Evolutionary conservation across 2,113 vertebrate genomes (phyloP), one percentile per base, ranked within the genome.

Genomic region (Xenopus tropicalis): DNA sequence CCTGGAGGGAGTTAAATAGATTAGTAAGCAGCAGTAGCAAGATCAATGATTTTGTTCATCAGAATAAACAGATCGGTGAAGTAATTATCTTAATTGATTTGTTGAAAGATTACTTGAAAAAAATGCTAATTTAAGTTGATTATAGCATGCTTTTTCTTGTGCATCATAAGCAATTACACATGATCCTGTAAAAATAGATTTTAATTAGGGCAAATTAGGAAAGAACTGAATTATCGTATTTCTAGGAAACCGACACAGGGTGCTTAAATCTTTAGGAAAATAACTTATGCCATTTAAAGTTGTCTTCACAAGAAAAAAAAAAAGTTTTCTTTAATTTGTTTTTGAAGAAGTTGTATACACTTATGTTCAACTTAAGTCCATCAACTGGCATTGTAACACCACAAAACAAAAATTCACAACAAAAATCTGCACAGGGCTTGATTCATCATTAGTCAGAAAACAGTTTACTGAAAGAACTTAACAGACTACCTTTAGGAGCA

Each of bases 51-150:
- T 56, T 56, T 23, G 24, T 43, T 29, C 58, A 69, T 69, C 59
- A 56, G 29, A 76, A 76, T 69, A 69, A 69, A 76, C 66, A 75
- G 66, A 61, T 52, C 44, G 21, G 44, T 62, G 57, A 76, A 69
- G 24, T 69, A 63, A 69, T 76, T 46, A 69, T 69, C 13, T 62
- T 69, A 76, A 76, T 63, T 76, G 73, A 69, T 69, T 23, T 21
- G 57, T 43, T 76, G 20, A 62, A 76, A 61, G 73, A 43, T 69
- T 56, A 69, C 46, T 56, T 37, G 25, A 42, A 58, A 23, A 69
- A 74, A 75, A 37, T 19, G 57, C 37, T 43, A 63, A 69, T 61
- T 25, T 61, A 37, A 61, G 13, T 21, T 37, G 48, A 68, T 61
- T 67, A 74, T 62, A 19, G 43, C 19, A 54, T 54, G 20, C n/a